Evolutionary conservation across 1,140 invertebrate genomes (phyloP).

Genomic region (Lerema accius): DNA sequence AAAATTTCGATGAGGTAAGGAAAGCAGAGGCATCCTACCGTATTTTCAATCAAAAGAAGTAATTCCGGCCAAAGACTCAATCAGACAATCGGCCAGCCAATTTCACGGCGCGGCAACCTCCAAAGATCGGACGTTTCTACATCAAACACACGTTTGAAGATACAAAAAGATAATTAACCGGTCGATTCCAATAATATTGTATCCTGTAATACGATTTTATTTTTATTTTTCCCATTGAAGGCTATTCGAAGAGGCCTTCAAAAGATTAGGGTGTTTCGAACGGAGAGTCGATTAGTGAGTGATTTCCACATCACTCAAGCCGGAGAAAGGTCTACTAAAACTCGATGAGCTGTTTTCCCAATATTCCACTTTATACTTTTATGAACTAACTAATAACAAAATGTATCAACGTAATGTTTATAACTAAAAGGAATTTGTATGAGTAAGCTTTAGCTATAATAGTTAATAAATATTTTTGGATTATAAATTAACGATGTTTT

Average conservation of each 20-base stretch:
- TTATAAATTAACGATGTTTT: too few relatives aligned
- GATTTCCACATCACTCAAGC: not conserved
- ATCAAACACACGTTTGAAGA: conserved; percentile 19
- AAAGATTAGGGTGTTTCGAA: not conserved
- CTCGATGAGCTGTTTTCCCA: not conserved
- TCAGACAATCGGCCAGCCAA: conserved; percentile 37
- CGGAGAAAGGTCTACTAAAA: not conserved
- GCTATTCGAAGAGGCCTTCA: not conserved
- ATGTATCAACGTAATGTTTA: too few relatives aligned
- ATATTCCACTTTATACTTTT: not conserved
- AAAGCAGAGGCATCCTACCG: conserved; percentile 18
- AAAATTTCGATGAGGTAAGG: conserved; percentile 3
- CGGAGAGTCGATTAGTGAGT: not conserved
- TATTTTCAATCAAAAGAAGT: conserved; percentile 36
- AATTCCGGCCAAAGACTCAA: conserved; percentile 32
- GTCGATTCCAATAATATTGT: conserved; percentile 14
- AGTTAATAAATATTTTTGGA: too few relatives aligned
- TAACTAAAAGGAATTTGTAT: too few relatives aligned
- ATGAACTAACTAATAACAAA: not conserved
- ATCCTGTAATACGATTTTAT: conserved; percentile 9
- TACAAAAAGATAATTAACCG: conserved; percentile 26
- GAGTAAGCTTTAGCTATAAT: too few relatives aligned
- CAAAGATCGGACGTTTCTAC: conserved; percentile 25
- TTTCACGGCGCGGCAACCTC: conserved; percentile 29
- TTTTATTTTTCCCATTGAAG: not conserved